phyloP scores from a whole-genome alignment of 53 echinoderm and acorn worm genomes.

The Holothuria scabra region DNA sequence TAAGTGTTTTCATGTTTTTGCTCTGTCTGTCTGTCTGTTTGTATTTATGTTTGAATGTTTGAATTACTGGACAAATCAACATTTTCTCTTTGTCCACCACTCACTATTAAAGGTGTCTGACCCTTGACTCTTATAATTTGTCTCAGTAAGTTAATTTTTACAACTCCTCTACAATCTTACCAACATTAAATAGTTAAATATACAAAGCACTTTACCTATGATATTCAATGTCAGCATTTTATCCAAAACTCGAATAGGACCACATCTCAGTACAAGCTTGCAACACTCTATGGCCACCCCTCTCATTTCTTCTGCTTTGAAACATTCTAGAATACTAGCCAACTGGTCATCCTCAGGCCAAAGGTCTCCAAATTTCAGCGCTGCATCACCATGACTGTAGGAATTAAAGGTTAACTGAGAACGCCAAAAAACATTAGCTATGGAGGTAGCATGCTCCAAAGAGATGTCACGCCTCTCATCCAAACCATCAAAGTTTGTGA shows the following conservation, averaged over 20 bases:
- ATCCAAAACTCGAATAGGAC: slow-evolving; percentile 74
- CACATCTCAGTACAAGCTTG: slow-evolving; percentile 78
- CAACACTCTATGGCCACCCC: slow-evolving; percentile 64
- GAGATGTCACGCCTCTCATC: not conserved
- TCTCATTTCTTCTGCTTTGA: slow-evolving; percentile 57
- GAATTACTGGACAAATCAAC: too few relatives aligned
- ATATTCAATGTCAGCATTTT: slow-evolving; percentile 64
- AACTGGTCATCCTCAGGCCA: slow-evolving; percentile 76
- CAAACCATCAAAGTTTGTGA: not conserved
- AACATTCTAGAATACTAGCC: slow-evolving; percentile 64
- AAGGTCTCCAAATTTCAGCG: slow-evolving; percentile 75
- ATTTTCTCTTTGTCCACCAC: too few relatives aligned
- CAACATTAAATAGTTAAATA: too few relatives aligned
- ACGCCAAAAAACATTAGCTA: slow-evolving; percentile 87
- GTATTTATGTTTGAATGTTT: too few relatives aligned
- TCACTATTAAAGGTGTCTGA: too few relatives aligned
- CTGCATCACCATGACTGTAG: slow-evolving; percentile 65
- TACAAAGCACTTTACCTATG: not conserved
- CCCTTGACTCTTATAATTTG: too few relatives aligned
- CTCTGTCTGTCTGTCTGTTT: too few relatives aligned
- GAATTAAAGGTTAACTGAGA: slow-evolving; percentile 83
- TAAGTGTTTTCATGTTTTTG: too few relatives aligned
- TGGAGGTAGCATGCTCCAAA: slow-evolving; percentile 1
- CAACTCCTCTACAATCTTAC: too few relatives aligned
- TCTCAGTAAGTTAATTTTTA: too few relatives aligned